Evolutionary conservation across 2,797 vertebrate genomes (phyloP), one percentile per base, ranked within the genome.

Genomic region (Limnodromus scolopaceus): DNA sequence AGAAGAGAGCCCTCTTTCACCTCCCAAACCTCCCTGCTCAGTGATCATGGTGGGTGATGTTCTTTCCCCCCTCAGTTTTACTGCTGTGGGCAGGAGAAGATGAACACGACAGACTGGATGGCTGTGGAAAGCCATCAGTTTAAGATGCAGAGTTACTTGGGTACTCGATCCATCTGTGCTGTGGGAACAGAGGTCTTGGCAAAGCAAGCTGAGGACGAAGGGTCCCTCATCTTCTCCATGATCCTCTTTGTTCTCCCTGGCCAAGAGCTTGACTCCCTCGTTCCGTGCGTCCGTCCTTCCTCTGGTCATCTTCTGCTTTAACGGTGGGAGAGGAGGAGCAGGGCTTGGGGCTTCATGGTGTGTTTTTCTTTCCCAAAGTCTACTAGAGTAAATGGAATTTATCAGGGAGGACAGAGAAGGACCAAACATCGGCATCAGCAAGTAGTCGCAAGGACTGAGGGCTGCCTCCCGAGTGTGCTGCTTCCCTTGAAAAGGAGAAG

Each of bases 151-250:
- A 13, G 16, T 45, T 25, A 20, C 16, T 19, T 57, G 32, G 28
- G 34, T 39, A 15, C 39, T 71, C 0, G 0, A 3, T 55, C 20
- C 2, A 0, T 23, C 22, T 38, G 13, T 4, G 3, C 30, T 79
- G 18, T 12, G 61, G 17, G 12, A n/a, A 39, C 6, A 20, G 22
- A 77, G 46, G 30, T 55, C 46, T 79, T 72, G 32, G 32, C 46
- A 69, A 34, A 70, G 41, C 27, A 53, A 54, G 36, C 7, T 30
- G 12, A n/a, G 54, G 63, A 27, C 65, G 64, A 74, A 17, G 27
- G 8, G 11, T 68, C 65, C 0, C 0, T 32, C 45, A 8, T 41
- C n/a, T 22, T 68, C 55, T 64, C 53, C 20, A 0, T 28, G 27
- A 18, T 9, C 1, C 0, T 63, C 16, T 60, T 25, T 45, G 6